These are phyloP conservation scores for Bombus confusus DNA, from an alignment of 1,140 invertebrate species.

Conservation along the genomic window DNA sequence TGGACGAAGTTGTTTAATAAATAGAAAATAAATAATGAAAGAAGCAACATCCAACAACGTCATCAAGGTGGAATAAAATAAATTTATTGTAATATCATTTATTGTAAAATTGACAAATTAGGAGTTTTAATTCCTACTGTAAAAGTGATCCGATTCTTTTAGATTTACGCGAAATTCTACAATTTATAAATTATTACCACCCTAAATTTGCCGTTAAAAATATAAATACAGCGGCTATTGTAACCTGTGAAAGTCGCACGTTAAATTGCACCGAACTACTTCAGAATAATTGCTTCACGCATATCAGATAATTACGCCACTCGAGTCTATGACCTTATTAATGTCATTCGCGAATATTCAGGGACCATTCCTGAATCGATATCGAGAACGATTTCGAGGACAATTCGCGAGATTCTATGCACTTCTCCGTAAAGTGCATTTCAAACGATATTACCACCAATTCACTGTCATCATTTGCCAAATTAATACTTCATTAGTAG, in stretches of 20 bases:
- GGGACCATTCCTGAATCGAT: conserved; percentile 24
- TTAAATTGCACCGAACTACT: conserved; percentile 4
- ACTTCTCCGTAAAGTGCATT: not conserved
- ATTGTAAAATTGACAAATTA: not conserved
- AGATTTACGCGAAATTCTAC: not conserved
- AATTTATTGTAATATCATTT: not conserved
- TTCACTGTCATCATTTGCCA: no score
- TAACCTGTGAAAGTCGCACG: not conserved
- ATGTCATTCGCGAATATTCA: conserved; percentile 29
- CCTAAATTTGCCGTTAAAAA: not conserved
- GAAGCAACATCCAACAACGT: not conserved
- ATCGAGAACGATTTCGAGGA: conserved; percentile 47
- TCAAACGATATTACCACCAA: not conserved
- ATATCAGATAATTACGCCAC: conserved; percentile 31
- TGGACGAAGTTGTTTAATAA: not conserved
- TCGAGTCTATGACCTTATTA: conserved; percentile 34
- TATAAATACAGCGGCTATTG: not conserved
- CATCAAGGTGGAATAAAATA: not conserved
- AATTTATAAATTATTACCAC: no score
- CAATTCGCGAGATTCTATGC: conserved; percentile 13
- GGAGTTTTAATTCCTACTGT: not conserved
- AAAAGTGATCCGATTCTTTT: not conserved
- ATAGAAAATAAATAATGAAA: not conserved
- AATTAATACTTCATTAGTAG: not conserved
- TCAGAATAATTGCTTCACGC: conserved; percentile 19